Evolutionary conservation across 2,113 vertebrate genomes (phyloP).

Genomic region (Cynocephalus volans): DNA sequence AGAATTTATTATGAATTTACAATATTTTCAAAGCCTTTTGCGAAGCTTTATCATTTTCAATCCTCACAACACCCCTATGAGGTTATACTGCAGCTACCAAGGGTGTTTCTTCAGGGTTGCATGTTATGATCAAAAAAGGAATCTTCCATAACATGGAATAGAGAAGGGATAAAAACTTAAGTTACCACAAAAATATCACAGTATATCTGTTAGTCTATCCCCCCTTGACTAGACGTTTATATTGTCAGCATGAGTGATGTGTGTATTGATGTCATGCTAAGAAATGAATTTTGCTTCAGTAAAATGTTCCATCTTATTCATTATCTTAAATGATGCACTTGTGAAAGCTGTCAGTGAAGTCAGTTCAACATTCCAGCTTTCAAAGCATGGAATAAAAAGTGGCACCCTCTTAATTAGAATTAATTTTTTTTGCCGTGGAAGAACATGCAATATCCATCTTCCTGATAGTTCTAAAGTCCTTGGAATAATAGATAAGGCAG

Average conservation of each 20-base stretch:
- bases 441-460: constrained; percentile 32
- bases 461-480: constrained; percentile 53
- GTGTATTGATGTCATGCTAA: not conserved
- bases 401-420: constrained; percentile 62
- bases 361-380: constrained; percentile 43
- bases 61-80: not conserved
- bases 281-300: not conserved
- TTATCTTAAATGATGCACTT: constrained; percentile 65
- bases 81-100: not conserved
- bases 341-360: constrained; percentile 31
- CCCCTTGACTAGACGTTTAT: not conserved
- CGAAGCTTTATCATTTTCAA: not conserved
- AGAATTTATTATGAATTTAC: not conserved
- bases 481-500: constrained; percentile 42
- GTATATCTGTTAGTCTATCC: not conserved
- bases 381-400: constrained; percentile 63
- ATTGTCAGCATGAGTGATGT: not conserved
- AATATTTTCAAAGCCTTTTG: not conserved
- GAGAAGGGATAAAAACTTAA: not conserved
- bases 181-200: constrained; percentile 21
- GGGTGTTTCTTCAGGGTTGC: not conserved
- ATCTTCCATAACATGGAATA: not conserved
- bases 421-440: constrained; percentile 56
- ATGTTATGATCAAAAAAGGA: not conserved
- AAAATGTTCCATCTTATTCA: constrained; percentile 51